Evolutionary conservation across 2,797 vertebrate genomes (phyloP).

Genomic region (Bucorvus abyssinicus): DNA sequence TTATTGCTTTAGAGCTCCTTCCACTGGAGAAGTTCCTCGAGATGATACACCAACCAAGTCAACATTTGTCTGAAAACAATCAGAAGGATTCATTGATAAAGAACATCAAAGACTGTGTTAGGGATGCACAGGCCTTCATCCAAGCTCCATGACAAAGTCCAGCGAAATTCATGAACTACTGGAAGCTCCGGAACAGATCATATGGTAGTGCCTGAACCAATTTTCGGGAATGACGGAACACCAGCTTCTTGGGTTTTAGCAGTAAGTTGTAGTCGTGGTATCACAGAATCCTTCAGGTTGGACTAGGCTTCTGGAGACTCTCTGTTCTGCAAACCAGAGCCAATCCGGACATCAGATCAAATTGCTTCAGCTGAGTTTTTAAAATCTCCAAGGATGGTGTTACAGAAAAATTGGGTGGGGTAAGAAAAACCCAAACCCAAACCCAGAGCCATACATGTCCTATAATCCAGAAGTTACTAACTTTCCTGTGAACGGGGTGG

Average conservation of each 20-base stretch:
- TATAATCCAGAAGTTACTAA: neutral
- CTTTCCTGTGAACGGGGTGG: neutral
- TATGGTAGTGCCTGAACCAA: neutral
- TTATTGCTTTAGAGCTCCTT: neutral
- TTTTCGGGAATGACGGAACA: neutral
- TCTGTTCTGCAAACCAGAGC: neutral
- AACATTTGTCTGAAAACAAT: neutral
- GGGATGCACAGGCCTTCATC: neutral
- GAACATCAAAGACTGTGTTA: neutral
- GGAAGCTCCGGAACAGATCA: neutral
- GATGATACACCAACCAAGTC: neutral
- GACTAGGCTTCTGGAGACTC: neutral
- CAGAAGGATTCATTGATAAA: neutral
- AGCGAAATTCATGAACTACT: neutral
- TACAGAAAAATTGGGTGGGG: rapidly evolving
- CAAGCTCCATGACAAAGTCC: neutral
- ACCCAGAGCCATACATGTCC: neutral
- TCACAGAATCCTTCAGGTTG: neutral
- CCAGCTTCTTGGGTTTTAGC: neutral
- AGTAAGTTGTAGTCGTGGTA: neutral
- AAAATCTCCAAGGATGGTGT: neutral
- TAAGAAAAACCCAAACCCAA: neutral
- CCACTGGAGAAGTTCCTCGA: neutral
- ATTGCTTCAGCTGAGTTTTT: neutral
- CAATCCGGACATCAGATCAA: neutral